Evolutionary conservation across 2,888 invertebrate genomes (phyloP), one percentile per base, ranked within the genome.

Genomic region (Yponomeuta plumbellus): DNA sequence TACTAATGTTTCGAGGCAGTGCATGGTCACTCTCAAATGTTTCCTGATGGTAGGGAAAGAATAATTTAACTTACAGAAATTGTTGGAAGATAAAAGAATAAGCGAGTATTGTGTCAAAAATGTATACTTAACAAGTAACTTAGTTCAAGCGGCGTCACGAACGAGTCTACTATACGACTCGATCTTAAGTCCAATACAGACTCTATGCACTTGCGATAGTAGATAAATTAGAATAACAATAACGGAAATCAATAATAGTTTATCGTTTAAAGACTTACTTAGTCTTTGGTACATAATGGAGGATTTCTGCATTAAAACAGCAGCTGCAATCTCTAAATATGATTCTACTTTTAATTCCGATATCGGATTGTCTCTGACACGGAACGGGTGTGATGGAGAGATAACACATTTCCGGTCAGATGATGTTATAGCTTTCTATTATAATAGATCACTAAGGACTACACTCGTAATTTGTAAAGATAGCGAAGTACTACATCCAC

Each of bases 131-230:
- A 34, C n/a, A n/a, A n/a, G n/a, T 34, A 34, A 10, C 34, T 34
- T 20, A 21, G 21, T 11, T n/a, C n/a, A 10, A 61, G 6, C 11
- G 34, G 13, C 13, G 44, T 44, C 44, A 63, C 63, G 21, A 11
- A 26, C 44, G 20, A 22, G 34, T 62, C 62, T n/a, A 59, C 21
- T 8, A 62, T 62, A 34, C 17, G 11, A 62, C 67, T 65, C 58
- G 62, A 61, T 64, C 57, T 68, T 67, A 66, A 66, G 65, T 66
- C 66, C 66, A 61, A 44, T 62, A 63, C 17, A 44, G 64, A 62
- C 76, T 76, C 76, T 74, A 70, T 74, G 75, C 76, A 78, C 76
- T 79, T 75, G 71, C 74, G 73, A 74, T 63, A 40, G 21, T n/a
- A 26, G 5, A 61, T n/a, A 17, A 17, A 61, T 58, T 61, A 52